phyloP scores from a whole-genome alignment of 2,113 vertebrate species.

The Chelonoidis abingdonii region DNA sequence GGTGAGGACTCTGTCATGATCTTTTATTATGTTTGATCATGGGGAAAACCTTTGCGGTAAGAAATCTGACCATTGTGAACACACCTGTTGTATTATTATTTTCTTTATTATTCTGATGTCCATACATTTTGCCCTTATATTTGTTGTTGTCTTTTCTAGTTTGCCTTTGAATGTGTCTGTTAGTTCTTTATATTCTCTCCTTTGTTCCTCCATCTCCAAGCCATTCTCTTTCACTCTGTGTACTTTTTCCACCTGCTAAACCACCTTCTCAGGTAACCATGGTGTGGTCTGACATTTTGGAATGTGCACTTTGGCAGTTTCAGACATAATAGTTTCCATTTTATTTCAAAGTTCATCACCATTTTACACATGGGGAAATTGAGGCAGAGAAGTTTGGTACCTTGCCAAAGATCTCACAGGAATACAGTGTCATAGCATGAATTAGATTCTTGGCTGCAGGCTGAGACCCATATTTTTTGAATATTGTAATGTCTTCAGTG shows the following conservation, averaged over 20 bases:
- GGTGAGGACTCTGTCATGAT: neutral
- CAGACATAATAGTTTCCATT: no score
- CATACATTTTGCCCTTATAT: neutral
- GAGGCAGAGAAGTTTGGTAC: neutral
- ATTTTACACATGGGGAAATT: neutral
- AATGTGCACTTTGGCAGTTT: no score
- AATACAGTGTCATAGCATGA: neutral
- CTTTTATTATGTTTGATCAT: neutral
- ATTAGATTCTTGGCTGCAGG: neutral
- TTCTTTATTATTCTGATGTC: neutral
- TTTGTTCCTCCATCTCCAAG: neutral
- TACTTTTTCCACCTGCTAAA: no score
- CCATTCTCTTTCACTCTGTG: neutral
- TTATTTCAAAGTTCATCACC: neutral
- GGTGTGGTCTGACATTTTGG: no score
- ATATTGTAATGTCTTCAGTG: neutral
- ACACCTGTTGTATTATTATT: neutral
- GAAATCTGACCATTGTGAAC: neutral
- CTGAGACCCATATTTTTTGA: neutral
- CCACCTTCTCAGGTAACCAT: no score
- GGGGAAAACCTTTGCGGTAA: neutral
- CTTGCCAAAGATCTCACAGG: neutral
- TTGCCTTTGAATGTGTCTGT: neutral
- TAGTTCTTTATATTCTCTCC: neutral
- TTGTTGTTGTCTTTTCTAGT: neutral